A percentile compares a stretch with the other conserved stretches of the same genome.
phyloP scores from a whole-genome alignment of 2,888 invertebrate species.

The Agrochola litura region DNA sequence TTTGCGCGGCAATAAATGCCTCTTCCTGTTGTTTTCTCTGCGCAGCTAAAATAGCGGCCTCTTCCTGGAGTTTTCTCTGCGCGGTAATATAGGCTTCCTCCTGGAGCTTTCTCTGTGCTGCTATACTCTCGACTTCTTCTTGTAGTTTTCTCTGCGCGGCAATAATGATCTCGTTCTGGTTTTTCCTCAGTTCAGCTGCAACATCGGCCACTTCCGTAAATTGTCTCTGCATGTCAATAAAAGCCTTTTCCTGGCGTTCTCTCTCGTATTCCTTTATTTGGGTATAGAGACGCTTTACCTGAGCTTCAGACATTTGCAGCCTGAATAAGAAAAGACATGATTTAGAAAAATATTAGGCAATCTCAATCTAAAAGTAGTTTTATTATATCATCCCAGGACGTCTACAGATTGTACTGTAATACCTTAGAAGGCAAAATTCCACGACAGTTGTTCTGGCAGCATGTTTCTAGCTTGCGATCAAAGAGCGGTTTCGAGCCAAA shows the following conservation, averaged over 20 bases:
- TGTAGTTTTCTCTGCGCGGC: slow-evolving; percentile 2
- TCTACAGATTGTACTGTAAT: no score
- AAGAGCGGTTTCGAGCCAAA: no score
- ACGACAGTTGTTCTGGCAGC: no score
- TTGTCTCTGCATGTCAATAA: neutral
- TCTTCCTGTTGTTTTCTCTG: neutral
- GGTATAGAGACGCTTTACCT: neutral
- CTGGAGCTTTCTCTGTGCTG: neutral
- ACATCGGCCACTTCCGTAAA: neutral
- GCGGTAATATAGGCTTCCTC: neutral
- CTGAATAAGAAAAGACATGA: neutral
- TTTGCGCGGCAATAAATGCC: neutral
- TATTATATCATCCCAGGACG: neutral
- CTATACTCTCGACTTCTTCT: neutral
- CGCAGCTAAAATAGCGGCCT: neutral
- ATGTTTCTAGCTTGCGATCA: no score
- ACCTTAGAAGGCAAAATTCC: no score
- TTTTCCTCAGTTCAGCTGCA: neutral
- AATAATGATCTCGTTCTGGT: neutral
- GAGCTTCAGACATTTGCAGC: neutral
- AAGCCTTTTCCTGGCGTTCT: neutral
- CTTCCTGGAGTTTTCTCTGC: neutral
- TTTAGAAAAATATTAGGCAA: neutral
- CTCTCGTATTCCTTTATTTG: neutral
- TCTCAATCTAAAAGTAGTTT: neutral